Evolutionary conservation across 2,113 vertebrate species (phyloP), one percentile per base, ranked within the genome.

Genomic region (Rhea americana): DNA sequence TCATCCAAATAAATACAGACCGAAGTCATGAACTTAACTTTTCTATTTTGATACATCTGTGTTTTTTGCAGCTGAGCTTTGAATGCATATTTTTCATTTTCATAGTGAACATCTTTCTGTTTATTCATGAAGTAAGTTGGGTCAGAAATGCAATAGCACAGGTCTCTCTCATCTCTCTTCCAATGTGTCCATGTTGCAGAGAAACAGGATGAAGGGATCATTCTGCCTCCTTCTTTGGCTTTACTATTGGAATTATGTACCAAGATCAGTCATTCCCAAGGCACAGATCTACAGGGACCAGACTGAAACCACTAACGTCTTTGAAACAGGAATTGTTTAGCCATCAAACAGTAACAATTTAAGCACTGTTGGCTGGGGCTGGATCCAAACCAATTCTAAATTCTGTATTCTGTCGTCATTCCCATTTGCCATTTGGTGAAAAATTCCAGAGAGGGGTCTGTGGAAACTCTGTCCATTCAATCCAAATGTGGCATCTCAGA

Each of bases 81-180:
- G 73, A 93, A 87, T 10, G 9, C 30, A 43, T 89, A 61, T 86
- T 93, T 93, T 86, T 93, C 68, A 93, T 90, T 90, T 81, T 93
- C 90, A 82, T 37, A 2, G 66, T 26, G 66, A 83, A 83, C 56
- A 90, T 91, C 83, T 92, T 56, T 83, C 61, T 94, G 76, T 90
- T 93, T 91, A 55, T 47, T 86, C 93, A 91, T 85, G 90, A 93
- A 89, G 86, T 7, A 26, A 81, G 70, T 17, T 66, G 75, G 43
- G 7, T 91, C 86, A 80, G 90, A 62, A 93, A 47, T 0, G 1
- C 11, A 7, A 7, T 7, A 62, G 70, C 0, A 0, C 1, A 26
- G 32, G 0, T 84, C 85, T 74, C 53, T 79, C 75, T 67, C 12
- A 0, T 50, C 77, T 78, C 62, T 35, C 55, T 61, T 75, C 80